phyloP scores from a whole-genome alignment of 2,113 vertebrate species.

The Corythoichthys intestinalis region DNA sequence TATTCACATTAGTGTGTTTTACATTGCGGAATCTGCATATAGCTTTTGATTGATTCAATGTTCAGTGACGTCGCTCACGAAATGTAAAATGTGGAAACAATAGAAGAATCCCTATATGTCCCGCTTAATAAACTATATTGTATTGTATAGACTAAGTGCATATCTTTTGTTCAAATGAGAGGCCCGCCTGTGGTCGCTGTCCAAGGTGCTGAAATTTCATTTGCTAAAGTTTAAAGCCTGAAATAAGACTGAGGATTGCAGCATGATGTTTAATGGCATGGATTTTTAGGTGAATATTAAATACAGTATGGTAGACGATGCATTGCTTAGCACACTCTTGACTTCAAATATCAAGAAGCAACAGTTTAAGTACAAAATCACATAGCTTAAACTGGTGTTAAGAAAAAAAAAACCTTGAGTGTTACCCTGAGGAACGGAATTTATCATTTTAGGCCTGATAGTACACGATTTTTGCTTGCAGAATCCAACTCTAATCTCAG shows the following conservation, averaged over 20 bases:
- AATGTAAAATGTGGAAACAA: slow-evolving; percentile 80
- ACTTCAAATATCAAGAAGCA: not conserved
- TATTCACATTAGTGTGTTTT: slow-evolving; percentile 77
- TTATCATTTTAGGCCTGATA: no score
- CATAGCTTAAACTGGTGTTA: not conserved
- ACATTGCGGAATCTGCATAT: slow-evolving; percentile 76
- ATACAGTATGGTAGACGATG: not conserved
- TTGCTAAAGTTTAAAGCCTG: not conserved
- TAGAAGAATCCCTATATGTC: slow-evolving; percentile 76
- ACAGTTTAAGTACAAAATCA: not conserved
- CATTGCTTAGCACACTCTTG: not conserved
- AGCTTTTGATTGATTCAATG: slow-evolving; percentile 80
- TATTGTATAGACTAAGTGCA: slow-evolving; percentile 73
- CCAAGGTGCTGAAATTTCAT: slow-evolving; percentile 58
- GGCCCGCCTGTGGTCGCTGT: slow-evolving; percentile 41
- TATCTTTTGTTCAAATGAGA: slow-evolving; percentile 48
- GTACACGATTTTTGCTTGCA: no score
- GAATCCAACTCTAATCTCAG: no score
- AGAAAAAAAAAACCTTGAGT: not conserved
- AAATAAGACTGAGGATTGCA: not conserved
- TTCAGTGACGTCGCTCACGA: slow-evolving; percentile 79
- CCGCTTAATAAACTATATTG: slow-evolving; percentile 80
- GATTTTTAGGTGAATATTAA: not conserved
- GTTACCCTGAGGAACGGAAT: no score
- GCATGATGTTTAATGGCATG: not conserved